Base-by-base conservation (phyloP, 53 echinoderm and acorn worm species). In the Paracentrotus lividus region DNA sequence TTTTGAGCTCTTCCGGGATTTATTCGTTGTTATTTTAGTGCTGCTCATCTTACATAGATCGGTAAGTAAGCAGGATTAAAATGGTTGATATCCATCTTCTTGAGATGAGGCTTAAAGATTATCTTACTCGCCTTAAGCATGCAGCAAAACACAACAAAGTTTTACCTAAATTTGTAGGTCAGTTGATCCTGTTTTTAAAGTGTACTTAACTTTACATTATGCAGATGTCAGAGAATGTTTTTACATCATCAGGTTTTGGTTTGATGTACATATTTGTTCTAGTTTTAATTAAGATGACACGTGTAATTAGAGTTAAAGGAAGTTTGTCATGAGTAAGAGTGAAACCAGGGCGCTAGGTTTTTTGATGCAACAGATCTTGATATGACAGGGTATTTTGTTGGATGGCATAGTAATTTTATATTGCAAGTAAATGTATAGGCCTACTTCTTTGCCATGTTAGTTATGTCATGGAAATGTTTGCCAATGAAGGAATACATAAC, bases 21-120 rank as follows among this genome's bases (percentile, higher is more conserved):
- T 47, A 0, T 24, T 45, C 7, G 26, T 81, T 81, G 27, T 81
- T 81, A n/a, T 45, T 81, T 81, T 27, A n/a, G n/a, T 43, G 44
- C 2, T 24, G 45, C 7, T 81, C 27, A 47, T 47, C 45, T 81
- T 21, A n/a, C 47, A 47, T 0, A 45, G 81, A n/a, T 81, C 31
- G 81, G 81, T 81, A 81, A 81, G 81, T 45, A 47, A 81, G 72
- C 20, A 36, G 47, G 47, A 45, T 45, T 81, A 7, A 47, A 47
- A 45, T 45, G 81, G 81, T 81, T 81, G 47, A 8, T 47, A 81
- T 81, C 81, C 81, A 47, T 81, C 81, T n/a, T 81, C 47, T 72
- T 18, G 2, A 72, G 72, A 72, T 72, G 72, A 5, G 47, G 81
- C 81, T 47, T 24, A 45, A 26, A 38, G 81, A 45, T 81, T 81